phyloP scores from a whole-genome alignment of 1,140 invertebrate species.

The Panagrolaimus sp. region DNA sequence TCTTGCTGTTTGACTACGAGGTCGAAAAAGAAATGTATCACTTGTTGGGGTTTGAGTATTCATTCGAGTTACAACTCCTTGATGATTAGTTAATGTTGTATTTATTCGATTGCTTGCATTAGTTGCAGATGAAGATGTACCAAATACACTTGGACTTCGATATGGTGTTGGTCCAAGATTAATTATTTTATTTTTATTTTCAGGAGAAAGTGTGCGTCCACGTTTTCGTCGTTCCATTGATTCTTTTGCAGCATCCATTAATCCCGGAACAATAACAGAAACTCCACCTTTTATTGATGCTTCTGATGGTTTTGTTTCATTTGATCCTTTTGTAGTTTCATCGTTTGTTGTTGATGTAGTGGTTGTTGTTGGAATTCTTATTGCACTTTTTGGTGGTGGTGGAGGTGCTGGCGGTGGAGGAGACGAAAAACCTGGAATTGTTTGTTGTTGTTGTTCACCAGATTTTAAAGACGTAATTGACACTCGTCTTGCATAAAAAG shows the following conservation, averaged over 20 bases:
- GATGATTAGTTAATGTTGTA: neutral
- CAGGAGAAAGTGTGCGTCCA: neutral
- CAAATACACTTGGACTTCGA: neutral
- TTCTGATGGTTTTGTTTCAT: neutral
- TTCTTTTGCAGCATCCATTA: constrained; percentile 11
- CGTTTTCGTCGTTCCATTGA: constrained; percentile 1
- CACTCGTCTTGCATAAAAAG: neutral
- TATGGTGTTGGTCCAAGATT: neutral
- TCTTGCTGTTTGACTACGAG: constrained; percentile 1
- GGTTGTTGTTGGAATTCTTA: neutral
- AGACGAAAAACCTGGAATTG: neutral
- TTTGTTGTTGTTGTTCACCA: no score
- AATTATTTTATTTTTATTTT: neutral
- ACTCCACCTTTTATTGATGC: neutral
- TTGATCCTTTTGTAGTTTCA: neutral
- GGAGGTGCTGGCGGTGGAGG: neutral
- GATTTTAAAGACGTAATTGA: neutral
- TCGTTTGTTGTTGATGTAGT: neutral
- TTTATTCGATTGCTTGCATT: no score
- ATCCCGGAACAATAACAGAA: constrained; percentile 9
- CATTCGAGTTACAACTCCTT: neutral
- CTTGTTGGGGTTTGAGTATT: neutral
- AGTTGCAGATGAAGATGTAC: no score
- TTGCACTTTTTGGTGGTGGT: neutral
- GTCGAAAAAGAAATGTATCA: neutral